Evolutionary conservation across 2,888 invertebrate species (phyloP).

Genomic region (Doris montereyensis): DNA sequence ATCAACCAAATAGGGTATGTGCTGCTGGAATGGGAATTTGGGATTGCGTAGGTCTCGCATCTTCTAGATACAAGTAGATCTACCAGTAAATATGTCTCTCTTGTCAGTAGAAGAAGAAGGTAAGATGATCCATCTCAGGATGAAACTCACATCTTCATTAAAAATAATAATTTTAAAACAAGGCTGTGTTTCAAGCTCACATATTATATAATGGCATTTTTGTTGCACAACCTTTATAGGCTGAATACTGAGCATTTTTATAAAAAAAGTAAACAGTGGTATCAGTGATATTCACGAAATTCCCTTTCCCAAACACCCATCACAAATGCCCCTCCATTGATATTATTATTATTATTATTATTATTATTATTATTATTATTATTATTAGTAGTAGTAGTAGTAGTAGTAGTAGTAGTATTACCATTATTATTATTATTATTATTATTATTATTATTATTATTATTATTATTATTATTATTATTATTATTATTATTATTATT

Average conservation of each 20-base stretch:
- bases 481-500: slow-evolving; percentile 10
- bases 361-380: slow-evolving; percentile 20
- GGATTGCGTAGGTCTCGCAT: too few relatives aligned
- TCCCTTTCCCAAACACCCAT: not conserved
- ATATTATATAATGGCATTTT: not conserved
- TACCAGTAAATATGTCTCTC: too few relatives aligned
- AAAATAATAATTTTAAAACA: not conserved
- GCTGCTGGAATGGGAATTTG: too few relatives aligned
- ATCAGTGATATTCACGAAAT: too few relatives aligned
- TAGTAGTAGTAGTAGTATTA: too few relatives aligned
- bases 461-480: slow-evolving; percentile 12
- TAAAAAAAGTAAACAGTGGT: not conserved
- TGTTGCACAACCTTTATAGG: not conserved
- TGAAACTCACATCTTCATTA: too few relatives aligned
- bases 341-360: slow-evolving; percentile 20
- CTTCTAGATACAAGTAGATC: too few relatives aligned
- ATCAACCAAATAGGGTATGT: too few relatives aligned
- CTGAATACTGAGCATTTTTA: not conserved
- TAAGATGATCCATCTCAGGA: too few relatives aligned
- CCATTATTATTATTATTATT: slow-evolving; percentile 20
- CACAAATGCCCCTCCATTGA: not conserved
- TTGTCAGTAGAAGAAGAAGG: too few relatives aligned
- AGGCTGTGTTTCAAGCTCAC: not conserved
- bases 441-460: slow-evolving; percentile 9
- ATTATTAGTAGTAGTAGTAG: too few relatives aligned